Conservation (phyloP, 2,797 vertebrate species). For the Champsocephalus gunnari region DNA sequence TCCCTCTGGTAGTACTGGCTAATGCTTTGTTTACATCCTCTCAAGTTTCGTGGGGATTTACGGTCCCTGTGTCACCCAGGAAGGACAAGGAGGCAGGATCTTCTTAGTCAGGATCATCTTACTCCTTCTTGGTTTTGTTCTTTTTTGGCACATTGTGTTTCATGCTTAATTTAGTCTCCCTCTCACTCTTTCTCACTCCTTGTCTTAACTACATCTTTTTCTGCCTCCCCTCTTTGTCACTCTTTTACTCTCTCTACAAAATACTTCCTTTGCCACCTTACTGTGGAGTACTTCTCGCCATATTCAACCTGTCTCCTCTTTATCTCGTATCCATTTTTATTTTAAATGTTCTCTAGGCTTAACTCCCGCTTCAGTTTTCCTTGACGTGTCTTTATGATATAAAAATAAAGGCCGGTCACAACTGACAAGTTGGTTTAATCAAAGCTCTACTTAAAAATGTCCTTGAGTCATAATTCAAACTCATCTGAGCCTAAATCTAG, state of each 20-base stretch:
- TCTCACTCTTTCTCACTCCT: not conserved
- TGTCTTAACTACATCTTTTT: not conserved
- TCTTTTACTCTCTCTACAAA: not conserved
- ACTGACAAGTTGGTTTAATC: constrained; percentile 13
- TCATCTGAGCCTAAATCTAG: not conserved
- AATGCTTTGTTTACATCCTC: constrained; percentile 69
- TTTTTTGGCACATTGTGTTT: not conserved
- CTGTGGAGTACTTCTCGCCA: not conserved
- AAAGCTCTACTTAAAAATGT: constrained; percentile 3
- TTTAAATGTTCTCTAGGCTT: constrained; percentile 8
- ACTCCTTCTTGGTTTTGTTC: constrained; percentile 24
- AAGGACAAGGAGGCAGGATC: constrained; percentile 39
- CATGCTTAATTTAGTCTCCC: constrained; percentile 3
- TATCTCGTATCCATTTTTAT: constrained; percentile 10
- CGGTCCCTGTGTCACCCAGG: constrained; percentile 52
- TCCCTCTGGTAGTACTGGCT: constrained; percentile 38
- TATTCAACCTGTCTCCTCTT: constrained; percentile 6
- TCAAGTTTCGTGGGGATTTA: constrained; percentile 75
- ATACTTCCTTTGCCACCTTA: constrained; percentile 4
- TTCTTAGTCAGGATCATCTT: constrained; percentile 24
- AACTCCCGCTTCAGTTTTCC: not conserved
- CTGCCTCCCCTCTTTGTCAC: not conserved
- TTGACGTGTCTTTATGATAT: not conserved
- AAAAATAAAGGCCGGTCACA: constrained; percentile 21
- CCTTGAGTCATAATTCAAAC: constrained; percentile 2